These are phyloP conservation scores for Charina bottae DNA, from an alignment of 2,113 vertebrate species.

Conservation along the genomic window DNA sequence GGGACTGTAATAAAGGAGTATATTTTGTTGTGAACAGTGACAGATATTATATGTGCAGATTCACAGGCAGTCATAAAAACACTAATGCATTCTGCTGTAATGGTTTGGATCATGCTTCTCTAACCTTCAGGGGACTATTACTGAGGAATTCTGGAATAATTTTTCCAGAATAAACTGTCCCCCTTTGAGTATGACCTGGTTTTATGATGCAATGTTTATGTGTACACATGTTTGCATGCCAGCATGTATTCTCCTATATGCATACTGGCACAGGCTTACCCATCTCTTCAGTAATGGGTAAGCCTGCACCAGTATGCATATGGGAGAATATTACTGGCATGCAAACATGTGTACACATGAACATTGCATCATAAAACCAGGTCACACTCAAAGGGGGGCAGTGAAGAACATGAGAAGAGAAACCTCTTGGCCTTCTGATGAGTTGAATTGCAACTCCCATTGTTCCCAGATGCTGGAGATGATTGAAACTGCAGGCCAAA, in stretches of 20 bases:
- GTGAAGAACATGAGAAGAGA: neutral
- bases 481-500: neutral
- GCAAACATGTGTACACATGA: neutral
- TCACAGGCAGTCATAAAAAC: conserved; percentile 61
- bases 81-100: conserved; percentile 11
- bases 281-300: conserved; percentile 1
- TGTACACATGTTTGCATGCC: neutral
- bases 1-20: neutral
- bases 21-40: conserved; percentile 27
- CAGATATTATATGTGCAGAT: conserved; percentile 14
- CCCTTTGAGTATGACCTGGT: neutral
- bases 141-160: conserved; percentile 21
- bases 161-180: neutral
- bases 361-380: neutral
- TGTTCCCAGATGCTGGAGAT: neutral
- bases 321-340: neutral
- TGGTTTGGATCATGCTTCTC: conserved; percentile 36
- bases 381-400: neutral
- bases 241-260: neutral
- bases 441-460: neutral
- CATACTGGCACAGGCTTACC: neutral
- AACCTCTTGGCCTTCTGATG: neutral
- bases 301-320: neutral
- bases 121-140: conserved; percentile 10
- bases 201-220: neutral